These are phyloP conservation scores for Paramisgurnus dabryanus DNA, from an alignment of 2,113 vertebrate species.

Conservation along the genomic window DNA sequence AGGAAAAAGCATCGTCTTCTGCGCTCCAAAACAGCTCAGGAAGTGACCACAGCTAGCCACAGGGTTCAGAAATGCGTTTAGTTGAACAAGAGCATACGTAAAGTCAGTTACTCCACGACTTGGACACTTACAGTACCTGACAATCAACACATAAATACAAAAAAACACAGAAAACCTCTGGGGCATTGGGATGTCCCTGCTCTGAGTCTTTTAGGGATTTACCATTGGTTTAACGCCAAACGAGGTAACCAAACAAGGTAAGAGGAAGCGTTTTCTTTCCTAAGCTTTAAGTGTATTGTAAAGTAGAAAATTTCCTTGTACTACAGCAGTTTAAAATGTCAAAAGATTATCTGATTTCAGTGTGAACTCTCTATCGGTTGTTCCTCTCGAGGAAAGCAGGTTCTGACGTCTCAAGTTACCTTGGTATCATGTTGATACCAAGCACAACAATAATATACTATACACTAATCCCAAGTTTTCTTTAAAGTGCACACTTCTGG, in stretches of 20 bases:
- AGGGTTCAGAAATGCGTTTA: slow-evolving; percentile 43
- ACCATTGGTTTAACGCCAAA: slow-evolving; percentile 25
- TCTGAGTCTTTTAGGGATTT: slow-evolving; percentile 43
- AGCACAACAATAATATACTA: background rate
- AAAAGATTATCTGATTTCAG: background rate
- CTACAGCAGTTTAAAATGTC: background rate
- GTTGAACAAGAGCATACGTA: slow-evolving; percentile 26
- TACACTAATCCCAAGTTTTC: background rate
- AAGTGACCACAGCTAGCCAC: slow-evolving; percentile 52
- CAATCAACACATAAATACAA: slow-evolving; percentile 22
- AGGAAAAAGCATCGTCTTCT: slow-evolving; percentile 65
- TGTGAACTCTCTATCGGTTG: background rate
- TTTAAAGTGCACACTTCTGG: background rate
- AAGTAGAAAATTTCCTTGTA: background rate
- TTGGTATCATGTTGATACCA: background rate
- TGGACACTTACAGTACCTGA: slow-evolving; percentile 2
- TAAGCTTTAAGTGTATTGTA: background rate
- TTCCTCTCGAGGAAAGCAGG: background rate
- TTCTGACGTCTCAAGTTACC: background rate
- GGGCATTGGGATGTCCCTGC: slow-evolving; percentile 51
- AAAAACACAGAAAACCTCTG: slow-evolving; percentile 19
- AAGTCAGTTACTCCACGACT: slow-evolving; percentile 10
- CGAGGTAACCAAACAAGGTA: slow-evolving; percentile 60
- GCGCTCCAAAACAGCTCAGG: slow-evolving; percentile 62
- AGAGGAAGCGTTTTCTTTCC: slow-evolving; percentile 37